Base-by-base conservation (phyloP, 2,113 vertebrate species). In the Thalassoma bifasciatum region DNA sequence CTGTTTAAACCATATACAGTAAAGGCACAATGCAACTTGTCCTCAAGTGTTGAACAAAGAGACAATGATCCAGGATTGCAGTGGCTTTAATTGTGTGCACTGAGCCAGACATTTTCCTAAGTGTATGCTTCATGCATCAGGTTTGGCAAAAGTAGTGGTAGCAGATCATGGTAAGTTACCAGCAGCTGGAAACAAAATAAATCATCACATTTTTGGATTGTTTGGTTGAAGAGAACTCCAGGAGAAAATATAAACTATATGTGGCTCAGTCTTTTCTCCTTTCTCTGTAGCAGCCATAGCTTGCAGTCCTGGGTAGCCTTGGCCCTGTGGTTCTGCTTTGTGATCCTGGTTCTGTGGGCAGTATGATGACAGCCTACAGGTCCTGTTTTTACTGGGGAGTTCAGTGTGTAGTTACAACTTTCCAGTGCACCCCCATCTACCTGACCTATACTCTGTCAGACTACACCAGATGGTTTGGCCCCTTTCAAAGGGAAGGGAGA, bases 401-500 rank as follows among this genome's bases (percentile, higher is more conserved):
- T 62, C 57, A 75, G 73, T 83, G 83, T 93, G 89, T 82, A 91
- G 80, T 92, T 92, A 77, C 78, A 79, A 50, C 63, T 72, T 73
- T 46, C 51, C 34, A 8, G 17, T 46, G 24, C 59, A 30, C 86
- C 23, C 37, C 24, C 37, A 57, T 66, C 60, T 75, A 77, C 71
- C 83, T 87, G 86, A 86, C 70, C 86, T 75, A 49, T 49, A 66
- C 77, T 85, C 86, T 66, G 73, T 83, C 83, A 80, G 86, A 75
- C 79, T 70, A 84, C 67, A 81, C 85, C 93, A 94, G 90, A 93
- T 94, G 93, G 90, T 87, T 89, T 72, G 81, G 52, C 64, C 83
- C 62, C 57, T 87, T 86, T 86, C 66, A 82, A 89, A 90, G 72
- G 13, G 34, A 38, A 57, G 62, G 84, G 79, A 88, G 79, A 88